Evolutionary conservation across 92 coral and sea anemone genomes (phyloP), one percentile per base, ranked within the genome.

Genomic region (Pocillopora grandis): DNA sequence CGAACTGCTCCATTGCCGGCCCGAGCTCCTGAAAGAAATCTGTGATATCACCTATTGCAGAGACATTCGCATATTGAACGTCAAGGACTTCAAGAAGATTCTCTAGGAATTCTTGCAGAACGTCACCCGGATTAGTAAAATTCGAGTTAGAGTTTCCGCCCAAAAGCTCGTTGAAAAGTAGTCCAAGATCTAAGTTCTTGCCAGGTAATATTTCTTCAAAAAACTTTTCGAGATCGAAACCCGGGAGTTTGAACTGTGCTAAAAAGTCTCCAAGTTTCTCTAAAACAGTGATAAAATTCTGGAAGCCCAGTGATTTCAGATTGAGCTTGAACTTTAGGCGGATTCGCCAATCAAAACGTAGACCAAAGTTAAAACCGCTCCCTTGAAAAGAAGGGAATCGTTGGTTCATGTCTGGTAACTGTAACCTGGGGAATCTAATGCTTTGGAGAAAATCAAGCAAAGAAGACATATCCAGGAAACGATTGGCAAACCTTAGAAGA

Each of bases 21-120:
- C 94, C 99, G 23, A 92, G 88, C 66, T 92, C 91, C 33, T 92
- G 86, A 84, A 96, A 88, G 68, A 96, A 96, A 71, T 92, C 94
- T 11, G 99, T 85, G 12, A 95, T 88, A 52, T 96, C 98, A 62
- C 95, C 92, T 42, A 97, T 94, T 67, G 92, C 93, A n/a, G 94
- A 58, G 18, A 94, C 87, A 74, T 94, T 92, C 56, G 83, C 80
- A 81, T 87, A 91, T 13, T 93, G 89, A 35, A 64, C 63, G 71
- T 93, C 92, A 2, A 97, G 78, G 15, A 87, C 61, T 12, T 90
- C 66, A 20, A 85, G 82, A 7, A 97, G 84, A 20, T 86, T 87
- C 9, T 84, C 77, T 4, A 97, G 81, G 35, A 97, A 88, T 62
- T 92, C 95, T 75, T 89, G 81, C 2, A 97, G 81, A 62, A 94